These are phyloP conservation scores for Pomacea maculata DNA, from an alignment of 1,140 invertebrate species.

Conservation along the genomic window DNA sequence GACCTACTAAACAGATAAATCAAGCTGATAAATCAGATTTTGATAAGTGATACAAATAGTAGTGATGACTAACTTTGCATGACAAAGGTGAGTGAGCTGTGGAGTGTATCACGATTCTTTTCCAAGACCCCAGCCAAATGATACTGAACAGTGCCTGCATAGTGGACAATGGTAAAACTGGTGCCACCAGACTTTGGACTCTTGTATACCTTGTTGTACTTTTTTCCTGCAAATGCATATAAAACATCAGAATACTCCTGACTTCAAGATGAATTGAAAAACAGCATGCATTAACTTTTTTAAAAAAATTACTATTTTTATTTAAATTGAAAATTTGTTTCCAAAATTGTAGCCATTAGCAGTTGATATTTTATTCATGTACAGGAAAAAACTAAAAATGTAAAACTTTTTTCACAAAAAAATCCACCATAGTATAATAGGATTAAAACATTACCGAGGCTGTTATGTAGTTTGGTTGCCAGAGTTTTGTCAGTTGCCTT, in stretches of 20 bases:
- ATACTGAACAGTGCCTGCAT: constrained; percentile 73
- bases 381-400: background rate
- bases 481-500: constrained; percentile 86
- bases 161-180: constrained; percentile 89
- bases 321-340: no score
- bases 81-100: constrained; percentile 42
- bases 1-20: background rate
- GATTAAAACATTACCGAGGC: constrained; percentile 67
- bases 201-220: constrained; percentile 41
- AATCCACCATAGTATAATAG: no score
- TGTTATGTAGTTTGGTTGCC: constrained; percentile 94
- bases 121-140: constrained; percentile 92
- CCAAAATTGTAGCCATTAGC: background rate
- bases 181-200: constrained; percentile 63
- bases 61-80: constrained; percentile 42
- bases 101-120: constrained; percentile 86
- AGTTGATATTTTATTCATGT: no score
- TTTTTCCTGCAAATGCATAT: constrained; percentile 32
- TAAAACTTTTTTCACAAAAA: background rate
- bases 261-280: background rate
- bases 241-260: no score
- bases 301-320: background rate
- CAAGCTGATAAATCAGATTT: background rate
- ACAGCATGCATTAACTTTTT: no score
- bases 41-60: no score